phyloP scores from a whole-genome alignment of 2,888 invertebrate species.

The Dicranocentrus wangi region DNA sequence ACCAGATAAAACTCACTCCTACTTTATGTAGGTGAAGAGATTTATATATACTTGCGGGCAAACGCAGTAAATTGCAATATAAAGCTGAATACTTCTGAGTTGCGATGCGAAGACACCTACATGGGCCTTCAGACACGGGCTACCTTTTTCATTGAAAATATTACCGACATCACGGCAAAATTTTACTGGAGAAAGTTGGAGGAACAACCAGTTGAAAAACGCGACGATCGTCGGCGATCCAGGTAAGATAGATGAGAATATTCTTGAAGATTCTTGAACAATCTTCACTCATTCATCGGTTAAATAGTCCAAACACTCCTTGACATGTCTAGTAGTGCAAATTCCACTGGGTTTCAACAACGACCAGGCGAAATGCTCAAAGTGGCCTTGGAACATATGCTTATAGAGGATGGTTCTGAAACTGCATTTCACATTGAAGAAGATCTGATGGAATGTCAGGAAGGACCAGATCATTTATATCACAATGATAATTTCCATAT shows the following conservation, averaged over 20 bases:
- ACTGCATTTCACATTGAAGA: constrained; percentile 20
- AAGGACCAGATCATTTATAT: constrained; percentile 16
- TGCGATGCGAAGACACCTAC: constrained; percentile 64
- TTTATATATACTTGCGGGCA: constrained; percentile 47
- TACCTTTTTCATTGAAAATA: constrained; percentile 57
- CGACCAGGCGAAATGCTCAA: neutral
- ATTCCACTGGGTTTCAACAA: no score
- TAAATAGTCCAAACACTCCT: no score
- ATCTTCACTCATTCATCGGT: no score
- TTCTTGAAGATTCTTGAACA: no score
- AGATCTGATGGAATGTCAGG: constrained; percentile 21
- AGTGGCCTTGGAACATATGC: neutral
- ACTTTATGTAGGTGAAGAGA: constrained; percentile 60
- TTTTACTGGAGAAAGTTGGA: constrained; percentile 63
- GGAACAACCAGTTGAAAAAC: neutral
- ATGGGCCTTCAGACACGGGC: constrained; percentile 54
- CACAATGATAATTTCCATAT: constrained; percentile 42
- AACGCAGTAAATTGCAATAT: constrained; percentile 51
- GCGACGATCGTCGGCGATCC: neutral
- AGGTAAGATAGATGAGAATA: no score
- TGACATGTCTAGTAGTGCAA: no score
- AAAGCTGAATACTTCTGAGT: constrained; percentile 19
- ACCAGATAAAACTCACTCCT: no score
- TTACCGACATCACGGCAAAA: constrained; percentile 46
- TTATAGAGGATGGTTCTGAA: neutral